These are phyloP conservation scores for Nibea coibor DNA, from an alignment of 2,113 vertebrate species.

Conservation along the genomic window DNA sequence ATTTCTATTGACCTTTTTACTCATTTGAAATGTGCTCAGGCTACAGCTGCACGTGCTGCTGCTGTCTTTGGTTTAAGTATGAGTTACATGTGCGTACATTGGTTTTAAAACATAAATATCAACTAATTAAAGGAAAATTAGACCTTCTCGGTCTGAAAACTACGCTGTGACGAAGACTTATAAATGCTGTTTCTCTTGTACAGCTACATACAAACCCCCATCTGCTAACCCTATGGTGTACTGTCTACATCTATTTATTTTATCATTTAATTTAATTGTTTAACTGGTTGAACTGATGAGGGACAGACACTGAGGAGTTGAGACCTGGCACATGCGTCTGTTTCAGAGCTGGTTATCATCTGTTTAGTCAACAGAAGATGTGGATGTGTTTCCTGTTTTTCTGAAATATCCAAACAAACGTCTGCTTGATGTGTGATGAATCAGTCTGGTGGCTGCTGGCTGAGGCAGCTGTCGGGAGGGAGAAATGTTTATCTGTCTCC, in stretches of 20 bases:
- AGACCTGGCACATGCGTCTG: background rate
- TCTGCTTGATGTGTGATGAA: background rate
- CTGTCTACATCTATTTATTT: background rate
- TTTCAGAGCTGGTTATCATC: background rate
- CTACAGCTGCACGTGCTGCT: background rate
- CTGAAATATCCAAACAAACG: background rate
- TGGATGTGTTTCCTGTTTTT: background rate
- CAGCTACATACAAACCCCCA: background rate
- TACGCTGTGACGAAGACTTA: background rate
- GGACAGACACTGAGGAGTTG: background rate
- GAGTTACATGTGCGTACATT: background rate
- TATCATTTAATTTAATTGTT: background rate
- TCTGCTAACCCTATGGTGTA: background rate
- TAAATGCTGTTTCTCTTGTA: background rate
- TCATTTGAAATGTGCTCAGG: background rate
- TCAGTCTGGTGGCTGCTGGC: background rate
- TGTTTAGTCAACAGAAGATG: background rate
- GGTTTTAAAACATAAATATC: background rate
- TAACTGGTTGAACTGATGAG: background rate
- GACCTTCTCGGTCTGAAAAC: too few relatives aligned
- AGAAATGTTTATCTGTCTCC: background rate
- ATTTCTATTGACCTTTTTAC: background rate
- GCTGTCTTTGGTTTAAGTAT: background rate
- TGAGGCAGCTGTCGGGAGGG: background rate
- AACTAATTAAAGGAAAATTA: background rate